Evolutionary conservation across 2,888 invertebrate species (phyloP).

Genomic region (Apocheima hispidaria): DNA sequence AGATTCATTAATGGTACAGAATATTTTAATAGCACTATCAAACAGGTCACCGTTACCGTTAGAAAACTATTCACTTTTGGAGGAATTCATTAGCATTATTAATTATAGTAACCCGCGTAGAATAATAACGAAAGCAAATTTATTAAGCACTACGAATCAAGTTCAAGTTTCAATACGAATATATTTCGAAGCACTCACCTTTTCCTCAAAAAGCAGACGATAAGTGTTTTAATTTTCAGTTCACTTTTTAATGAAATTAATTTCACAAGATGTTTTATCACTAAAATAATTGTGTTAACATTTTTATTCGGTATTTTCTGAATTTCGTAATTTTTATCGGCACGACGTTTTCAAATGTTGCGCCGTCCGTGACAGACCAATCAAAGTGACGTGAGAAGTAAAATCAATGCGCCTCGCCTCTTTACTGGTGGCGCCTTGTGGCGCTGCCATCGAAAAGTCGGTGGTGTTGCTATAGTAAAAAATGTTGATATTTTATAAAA

Average conservation of each 20-base stretch:
- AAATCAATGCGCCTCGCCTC: constrained; percentile 59
- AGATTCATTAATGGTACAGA: background rate
- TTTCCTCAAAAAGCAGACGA: constrained; percentile 11
- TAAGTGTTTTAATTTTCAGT: constrained; percentile 16
- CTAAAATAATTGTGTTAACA: constrained; percentile 40
- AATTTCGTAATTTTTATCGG: constrained; percentile 55
- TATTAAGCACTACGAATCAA: background rate
- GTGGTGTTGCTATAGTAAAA: background rate
- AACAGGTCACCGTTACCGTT: background rate
- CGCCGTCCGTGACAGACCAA: constrained; percentile 63
- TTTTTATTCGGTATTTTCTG: constrained; percentile 47
- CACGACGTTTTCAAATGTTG: constrained; percentile 77
- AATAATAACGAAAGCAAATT: background rate
- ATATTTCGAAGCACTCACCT: constrained; percentile 29
- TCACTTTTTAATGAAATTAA: constrained; percentile 1
- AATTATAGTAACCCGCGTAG: background rate
- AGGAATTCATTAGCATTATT: background rate
- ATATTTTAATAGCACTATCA: background rate
- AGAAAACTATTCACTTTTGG: background rate
- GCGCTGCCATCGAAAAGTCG: background rate
- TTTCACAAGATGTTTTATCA: constrained; percentile 13
- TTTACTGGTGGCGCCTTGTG: constrained; percentile 31
- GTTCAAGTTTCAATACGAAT: constrained; percentile 5
- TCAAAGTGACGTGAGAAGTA: constrained; percentile 62
- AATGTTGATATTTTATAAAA: no score